These are phyloP conservation scores for Nephrotoma appendiculata DNA, from an alignment of 2,888 invertebrate genomes.

Conservation along the genomic window DNA sequence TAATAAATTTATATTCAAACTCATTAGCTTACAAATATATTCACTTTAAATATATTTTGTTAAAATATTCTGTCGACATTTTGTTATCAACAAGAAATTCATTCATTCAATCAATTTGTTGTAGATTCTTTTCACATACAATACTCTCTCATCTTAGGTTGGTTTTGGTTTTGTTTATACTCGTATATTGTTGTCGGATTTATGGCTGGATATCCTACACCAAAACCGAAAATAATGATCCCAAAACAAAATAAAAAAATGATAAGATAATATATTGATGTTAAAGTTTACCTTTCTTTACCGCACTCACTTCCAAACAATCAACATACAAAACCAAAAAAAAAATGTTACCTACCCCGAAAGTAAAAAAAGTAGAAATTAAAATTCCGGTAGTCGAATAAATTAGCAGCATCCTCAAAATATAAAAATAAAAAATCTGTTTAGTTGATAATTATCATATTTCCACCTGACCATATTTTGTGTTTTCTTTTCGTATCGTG, in stretches of 20 bases:
- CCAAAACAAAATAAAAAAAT: neutral
- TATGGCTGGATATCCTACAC: neutral
- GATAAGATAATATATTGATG: neutral
- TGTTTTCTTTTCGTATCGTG: neutral
- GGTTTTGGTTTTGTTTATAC: neutral
- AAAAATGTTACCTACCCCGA: neutral
- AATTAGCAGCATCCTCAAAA: neutral
- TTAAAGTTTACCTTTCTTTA: neutral
- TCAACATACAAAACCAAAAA: neutral
- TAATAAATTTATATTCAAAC: neutral
- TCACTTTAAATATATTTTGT: neutral
- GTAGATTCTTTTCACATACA: too few species aligned
- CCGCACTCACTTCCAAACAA: too few species aligned
- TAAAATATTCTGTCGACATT: neutral
- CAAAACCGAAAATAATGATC: neutral
- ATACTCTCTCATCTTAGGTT: neutral
- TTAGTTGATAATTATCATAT: neutral
- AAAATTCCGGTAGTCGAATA: neutral
- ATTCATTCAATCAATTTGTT: neutral
- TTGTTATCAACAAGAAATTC: neutral
- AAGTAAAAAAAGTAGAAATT: neutral
- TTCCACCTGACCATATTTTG: neutral
- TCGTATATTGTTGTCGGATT: neutral
- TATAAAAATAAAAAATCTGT: neutral
- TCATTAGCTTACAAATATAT: neutral